phyloP scores from a whole-genome alignment of 1,140 invertebrate genomes.

The Formica exsecta region DNA sequence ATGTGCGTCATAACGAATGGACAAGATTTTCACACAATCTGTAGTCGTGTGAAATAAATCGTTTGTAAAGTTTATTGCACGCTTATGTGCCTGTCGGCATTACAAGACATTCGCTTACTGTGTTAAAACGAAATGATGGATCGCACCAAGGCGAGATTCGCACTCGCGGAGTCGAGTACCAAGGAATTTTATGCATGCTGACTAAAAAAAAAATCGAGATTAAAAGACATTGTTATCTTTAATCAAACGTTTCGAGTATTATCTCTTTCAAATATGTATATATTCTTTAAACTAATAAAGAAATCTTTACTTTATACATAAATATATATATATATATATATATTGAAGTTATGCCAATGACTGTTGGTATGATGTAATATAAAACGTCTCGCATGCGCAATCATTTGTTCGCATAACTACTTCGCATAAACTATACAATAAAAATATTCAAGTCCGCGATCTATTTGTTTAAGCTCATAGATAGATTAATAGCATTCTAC shows the following conservation, averaged over 20 bases:
- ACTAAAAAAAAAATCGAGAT: slow-evolving; percentile 15
- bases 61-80: slow-evolving; percentile 32
- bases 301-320: not conserved
- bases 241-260: not conserved
- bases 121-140: slow-evolving; percentile 54
- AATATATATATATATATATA: no score
- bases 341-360: not conserved
- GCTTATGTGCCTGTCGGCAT: slow-evolving; percentile 48
- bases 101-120: slow-evolving; percentile 39
- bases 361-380: not conserved
- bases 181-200: slow-evolving; percentile 32
- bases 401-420: not conserved
- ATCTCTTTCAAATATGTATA: not conserved
- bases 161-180: slow-evolving; percentile 28
- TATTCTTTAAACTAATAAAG: slow-evolving; percentile 17
- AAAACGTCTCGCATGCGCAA: not conserved
- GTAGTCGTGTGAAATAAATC: slow-evolving; percentile 41
- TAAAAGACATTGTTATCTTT: slow-evolving; percentile 38
- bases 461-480: not conserved
- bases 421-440: not conserved
- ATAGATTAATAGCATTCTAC: not conserved
- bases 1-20: slow-evolving; percentile 27
- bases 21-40: slow-evolving; percentile 40
- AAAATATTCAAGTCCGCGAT: not conserved
- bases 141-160: slow-evolving; percentile 25